Evolutionary conservation across 2,797 vertebrate species (phyloP).

Genomic region (Mus spretus): DNA sequence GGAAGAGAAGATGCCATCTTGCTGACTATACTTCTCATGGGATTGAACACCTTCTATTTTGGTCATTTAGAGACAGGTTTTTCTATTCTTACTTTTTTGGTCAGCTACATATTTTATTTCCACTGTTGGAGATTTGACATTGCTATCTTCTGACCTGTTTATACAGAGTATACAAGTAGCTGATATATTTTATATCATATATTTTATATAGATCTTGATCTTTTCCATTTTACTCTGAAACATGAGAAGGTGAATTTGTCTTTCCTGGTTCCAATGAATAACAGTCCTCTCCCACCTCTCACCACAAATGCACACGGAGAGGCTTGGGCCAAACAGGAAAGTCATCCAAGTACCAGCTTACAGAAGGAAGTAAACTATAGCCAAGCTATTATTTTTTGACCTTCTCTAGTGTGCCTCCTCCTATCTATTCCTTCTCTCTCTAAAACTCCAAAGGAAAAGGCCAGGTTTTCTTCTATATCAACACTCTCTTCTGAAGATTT

Average conservation of each 20-base stretch:
- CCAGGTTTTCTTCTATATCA: background rate
- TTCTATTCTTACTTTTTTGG: background rate
- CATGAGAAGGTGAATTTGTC: background rate
- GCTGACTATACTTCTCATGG: background rate
- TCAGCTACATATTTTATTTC: slow-evolving; percentile 7
- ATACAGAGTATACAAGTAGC: background rate
- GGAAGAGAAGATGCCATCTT: background rate
- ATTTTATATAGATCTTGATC: background rate
- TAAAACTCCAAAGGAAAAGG: background rate
- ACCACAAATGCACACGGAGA: too few species aligned
- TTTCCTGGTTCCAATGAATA: rapidly evolving
- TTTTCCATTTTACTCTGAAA: background rate
- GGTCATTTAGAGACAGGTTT: background rate
- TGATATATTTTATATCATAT: background rate
- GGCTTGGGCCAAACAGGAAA: background rate
- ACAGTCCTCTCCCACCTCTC: rapidly evolving
- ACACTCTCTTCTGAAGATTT: background rate
- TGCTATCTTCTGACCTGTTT: background rate
- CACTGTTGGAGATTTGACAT: background rate
- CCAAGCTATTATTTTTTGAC: background rate
- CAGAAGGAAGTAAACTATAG: rapidly evolving
- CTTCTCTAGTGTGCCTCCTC: background rate
- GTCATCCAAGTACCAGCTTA: rapidly evolving
- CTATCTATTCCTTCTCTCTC: background rate
- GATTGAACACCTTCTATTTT: background rate